phyloP scores from a whole-genome alignment of 2,113 vertebrate genomes.

The Nycticorax nycticorax region DNA sequence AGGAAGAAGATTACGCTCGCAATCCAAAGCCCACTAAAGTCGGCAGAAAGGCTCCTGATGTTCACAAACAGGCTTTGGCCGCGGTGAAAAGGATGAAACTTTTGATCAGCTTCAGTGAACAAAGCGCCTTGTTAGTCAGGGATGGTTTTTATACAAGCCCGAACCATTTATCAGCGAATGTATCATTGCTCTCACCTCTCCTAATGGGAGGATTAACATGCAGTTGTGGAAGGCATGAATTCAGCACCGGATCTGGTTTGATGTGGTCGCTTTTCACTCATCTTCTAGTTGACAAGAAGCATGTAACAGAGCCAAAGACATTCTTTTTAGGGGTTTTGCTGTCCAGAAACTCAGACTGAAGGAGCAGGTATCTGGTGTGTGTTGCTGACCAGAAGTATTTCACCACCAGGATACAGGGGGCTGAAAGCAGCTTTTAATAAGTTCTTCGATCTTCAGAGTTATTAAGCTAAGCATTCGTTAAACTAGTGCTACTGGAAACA shows the following conservation, averaged over 20 bases:
- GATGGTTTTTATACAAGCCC: not conserved
- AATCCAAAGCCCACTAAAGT: not conserved
- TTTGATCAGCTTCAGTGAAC: constrained; percentile 12
- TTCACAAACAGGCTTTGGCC: not conserved
- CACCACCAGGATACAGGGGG: not conserved
- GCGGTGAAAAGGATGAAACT: not conserved
- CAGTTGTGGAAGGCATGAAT: not conserved
- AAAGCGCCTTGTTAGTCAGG: not conserved
- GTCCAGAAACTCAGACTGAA: not conserved
- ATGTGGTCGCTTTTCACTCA: not conserved
- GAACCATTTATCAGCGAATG: not conserved
- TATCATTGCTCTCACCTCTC: not conserved
- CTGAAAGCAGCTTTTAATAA: not conserved
- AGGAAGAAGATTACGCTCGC: not conserved
- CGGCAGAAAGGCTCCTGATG: not conserved
- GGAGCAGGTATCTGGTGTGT: not conserved
- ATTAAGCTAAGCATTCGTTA: constrained; percentile 15
- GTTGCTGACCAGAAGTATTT: not conserved
- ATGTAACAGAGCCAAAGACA: not conserved
- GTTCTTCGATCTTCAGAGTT: not conserved
- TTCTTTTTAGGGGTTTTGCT: not conserved
- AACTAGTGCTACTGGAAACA: constrained; percentile 6
- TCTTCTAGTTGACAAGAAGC: not conserved
- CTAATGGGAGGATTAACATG: constrained; percentile 25
- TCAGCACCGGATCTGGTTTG: not conserved